phyloP scores from a whole-genome alignment of 2,888 invertebrate genomes.

The Himalopsyche anomala region DNA sequence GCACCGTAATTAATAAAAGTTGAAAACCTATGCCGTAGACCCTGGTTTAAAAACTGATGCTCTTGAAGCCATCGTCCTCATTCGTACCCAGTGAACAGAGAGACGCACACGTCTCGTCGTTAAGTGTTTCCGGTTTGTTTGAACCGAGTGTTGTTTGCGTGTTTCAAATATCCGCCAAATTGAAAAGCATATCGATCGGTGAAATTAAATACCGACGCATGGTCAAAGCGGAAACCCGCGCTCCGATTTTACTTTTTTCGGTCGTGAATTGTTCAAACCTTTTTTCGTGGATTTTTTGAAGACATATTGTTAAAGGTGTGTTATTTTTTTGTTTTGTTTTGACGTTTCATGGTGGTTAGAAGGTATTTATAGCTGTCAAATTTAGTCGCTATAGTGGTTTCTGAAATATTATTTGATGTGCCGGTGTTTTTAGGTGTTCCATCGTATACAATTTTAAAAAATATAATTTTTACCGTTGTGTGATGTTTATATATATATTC shows the following conservation, averaged over 20 bases:
- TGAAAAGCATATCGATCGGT: neutral
- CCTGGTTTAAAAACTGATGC: constrained; percentile 41
- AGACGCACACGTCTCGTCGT: constrained; percentile 36
- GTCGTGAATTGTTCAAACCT: constrained; percentile 35
- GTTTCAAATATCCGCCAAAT: constrained; percentile 23
- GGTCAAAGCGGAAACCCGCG: constrained; percentile 32
- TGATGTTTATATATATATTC: too few relatives aligned
- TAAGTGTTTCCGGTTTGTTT: constrained; percentile 20
- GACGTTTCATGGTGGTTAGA: constrained; percentile 9
- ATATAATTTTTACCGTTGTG: neutral
- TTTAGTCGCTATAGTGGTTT: neutral
- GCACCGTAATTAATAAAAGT: neutral
- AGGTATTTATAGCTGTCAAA: neutral
- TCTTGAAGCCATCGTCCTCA: constrained; percentile 42
- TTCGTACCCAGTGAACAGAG: constrained; percentile 27
- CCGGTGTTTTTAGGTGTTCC: neutral
- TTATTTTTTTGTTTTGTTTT: constrained; percentile 4
- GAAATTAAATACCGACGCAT: constrained; percentile 24
- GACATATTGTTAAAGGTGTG: constrained; percentile 33
- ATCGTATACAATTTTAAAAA: neutral
- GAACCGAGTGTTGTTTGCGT: constrained; percentile 19
- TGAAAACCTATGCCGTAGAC: neutral
- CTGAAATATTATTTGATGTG: neutral
- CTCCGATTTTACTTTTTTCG: constrained; percentile 34
- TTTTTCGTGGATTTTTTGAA: constrained; percentile 29